Conservation (phyloP, 2,888 invertebrate species). For the Habroteleia sp. region DNA sequence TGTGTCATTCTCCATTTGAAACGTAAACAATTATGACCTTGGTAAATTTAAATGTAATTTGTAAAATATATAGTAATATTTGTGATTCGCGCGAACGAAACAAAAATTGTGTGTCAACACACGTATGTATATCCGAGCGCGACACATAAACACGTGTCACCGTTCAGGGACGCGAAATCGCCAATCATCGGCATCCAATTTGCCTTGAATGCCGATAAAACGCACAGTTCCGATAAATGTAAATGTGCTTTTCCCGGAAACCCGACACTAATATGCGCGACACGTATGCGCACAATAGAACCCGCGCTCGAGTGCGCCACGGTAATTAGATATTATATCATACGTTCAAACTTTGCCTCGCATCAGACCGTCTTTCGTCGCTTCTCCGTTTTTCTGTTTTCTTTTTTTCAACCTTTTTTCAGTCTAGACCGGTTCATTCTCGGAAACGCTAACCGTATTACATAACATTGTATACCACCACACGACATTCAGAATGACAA, state of each 20-base stretch:
- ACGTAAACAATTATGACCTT: too few relatives aligned
- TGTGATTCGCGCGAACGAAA: too few relatives aligned
- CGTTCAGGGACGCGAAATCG: conserved; percentile 34
- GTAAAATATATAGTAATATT: too few relatives aligned
- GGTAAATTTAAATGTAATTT: too few relatives aligned
- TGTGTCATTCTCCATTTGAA: too few relatives aligned
- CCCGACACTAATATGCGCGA: conserved; percentile 11
- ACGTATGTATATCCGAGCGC: neutral
- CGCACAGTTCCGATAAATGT: conserved; percentile 53
- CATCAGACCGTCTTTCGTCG: conserved; percentile 23
- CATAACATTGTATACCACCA: too few relatives aligned
- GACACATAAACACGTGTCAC: conserved; percentile 36
- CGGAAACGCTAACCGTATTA: conserved; percentile 34
- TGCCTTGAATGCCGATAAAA: conserved; percentile 49
- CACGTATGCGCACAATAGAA: conserved; percentile 16
- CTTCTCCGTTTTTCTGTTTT: conserved; percentile 3
- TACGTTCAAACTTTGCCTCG: conserved; percentile 31
- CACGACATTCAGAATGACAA: too few relatives aligned
- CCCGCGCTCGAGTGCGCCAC: neutral
- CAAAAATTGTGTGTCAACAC: conserved; percentile 15
- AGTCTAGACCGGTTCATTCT: conserved; percentile 26
- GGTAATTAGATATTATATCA: conserved; percentile 50
- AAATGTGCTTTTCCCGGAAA: conserved; percentile 51
- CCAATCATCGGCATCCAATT: conserved; percentile 44
- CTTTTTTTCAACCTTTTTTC: conserved; percentile 16